phyloP scores from a whole-genome alignment of 2,888 invertebrate species.

The Hedychridium roseum region DNA sequence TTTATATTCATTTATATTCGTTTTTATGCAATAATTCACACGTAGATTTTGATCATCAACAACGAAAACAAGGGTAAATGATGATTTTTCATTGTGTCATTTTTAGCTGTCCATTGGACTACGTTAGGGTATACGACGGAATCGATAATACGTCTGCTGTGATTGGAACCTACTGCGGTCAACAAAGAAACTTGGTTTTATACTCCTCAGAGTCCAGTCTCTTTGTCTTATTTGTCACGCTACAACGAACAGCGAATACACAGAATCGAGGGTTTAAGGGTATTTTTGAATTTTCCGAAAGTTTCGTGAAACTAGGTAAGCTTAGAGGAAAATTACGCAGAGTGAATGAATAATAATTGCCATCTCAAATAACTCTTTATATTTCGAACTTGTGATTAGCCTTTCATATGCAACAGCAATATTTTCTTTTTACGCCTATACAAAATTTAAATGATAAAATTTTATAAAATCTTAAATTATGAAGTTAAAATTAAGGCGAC shows the following conservation, averaged over 20 bases:
- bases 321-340: no score
- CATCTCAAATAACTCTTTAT: no score
- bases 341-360: no score
- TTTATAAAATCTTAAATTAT: no score
- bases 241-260: conserved; percentile 89
- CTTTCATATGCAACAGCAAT: not conserved
- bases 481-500: no score
- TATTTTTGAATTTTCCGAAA: conserved; percentile 97
- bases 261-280: conserved; percentile 99
- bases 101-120: conserved; percentile 99
- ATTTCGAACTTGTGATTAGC: conserved; percentile 1
- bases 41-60: no score
- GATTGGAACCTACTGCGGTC: conserved; percentile 97
- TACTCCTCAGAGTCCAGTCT: conserved; percentile 93
- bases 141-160: conserved; percentile 85
- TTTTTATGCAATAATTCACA: no score
- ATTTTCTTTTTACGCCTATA: no score
- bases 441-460: no score
- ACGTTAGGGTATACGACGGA: conserved; percentile 96
- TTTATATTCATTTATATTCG: no score
- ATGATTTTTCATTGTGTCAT: no score
- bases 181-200: conserved; percentile 93
- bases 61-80: no score
- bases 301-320: conserved; percentile 97
- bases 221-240: conserved; percentile 90